Conservation (phyloP, 2,113 vertebrate genomes). For the Dasypus novemcinctus region DNA sequence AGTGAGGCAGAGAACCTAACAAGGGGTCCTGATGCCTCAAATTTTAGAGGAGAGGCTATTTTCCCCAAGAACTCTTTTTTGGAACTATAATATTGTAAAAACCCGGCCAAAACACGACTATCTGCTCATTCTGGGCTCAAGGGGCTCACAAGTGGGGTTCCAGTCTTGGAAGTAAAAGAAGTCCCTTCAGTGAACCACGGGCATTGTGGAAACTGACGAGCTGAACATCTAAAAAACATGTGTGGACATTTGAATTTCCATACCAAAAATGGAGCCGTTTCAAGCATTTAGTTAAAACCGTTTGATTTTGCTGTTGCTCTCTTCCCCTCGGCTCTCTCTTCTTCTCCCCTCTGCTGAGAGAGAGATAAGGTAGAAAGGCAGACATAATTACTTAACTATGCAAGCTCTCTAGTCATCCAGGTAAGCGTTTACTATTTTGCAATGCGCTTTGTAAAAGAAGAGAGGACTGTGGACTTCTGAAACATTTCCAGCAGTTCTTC, state of each 20-base stretch:
- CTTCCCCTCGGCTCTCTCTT: background rate
- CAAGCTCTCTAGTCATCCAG: background rate
- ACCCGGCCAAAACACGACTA: background rate
- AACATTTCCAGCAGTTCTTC: background rate
- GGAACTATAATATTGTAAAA: background rate
- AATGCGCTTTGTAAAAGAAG: background rate
- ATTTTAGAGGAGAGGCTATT: background rate
- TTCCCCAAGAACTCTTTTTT: background rate
- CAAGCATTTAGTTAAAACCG: background rate
- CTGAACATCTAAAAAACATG: background rate
- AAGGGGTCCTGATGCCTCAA: background rate
- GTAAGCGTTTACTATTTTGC: background rate
- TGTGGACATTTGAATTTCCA: fast-evolving
- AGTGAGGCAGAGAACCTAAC: background rate
- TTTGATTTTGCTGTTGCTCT: background rate
- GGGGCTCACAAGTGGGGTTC: background rate
- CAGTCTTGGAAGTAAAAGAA: background rate
- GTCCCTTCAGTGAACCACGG: background rate
- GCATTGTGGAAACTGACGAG: background rate
- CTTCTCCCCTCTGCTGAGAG: background rate
- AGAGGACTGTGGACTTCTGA: background rate
- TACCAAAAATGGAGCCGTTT: background rate
- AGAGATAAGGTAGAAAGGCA: background rate
- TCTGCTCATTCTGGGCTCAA: background rate
- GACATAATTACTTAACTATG: background rate